phyloP scores from a whole-genome alignment of 2,113 vertebrate species.

The Peucedramus taeniatus region DNA sequence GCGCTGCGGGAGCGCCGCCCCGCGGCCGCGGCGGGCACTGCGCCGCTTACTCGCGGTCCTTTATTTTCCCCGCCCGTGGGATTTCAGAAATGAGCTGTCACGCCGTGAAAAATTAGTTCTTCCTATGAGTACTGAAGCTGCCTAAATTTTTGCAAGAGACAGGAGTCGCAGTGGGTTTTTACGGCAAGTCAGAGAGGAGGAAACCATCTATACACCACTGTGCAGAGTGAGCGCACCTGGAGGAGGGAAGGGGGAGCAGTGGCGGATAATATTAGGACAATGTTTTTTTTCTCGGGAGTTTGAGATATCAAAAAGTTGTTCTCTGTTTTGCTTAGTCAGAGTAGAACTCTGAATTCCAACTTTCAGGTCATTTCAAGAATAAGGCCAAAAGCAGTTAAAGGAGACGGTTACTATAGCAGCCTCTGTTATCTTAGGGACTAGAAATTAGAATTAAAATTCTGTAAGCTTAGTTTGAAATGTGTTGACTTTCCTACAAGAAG shows the following conservation, averaged over 20 bases:
- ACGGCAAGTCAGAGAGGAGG: accelerated
- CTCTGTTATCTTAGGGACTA: background rate
- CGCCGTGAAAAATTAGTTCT: accelerated
- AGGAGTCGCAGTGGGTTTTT: background rate
- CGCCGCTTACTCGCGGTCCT: accelerated
- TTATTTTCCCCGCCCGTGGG: accelerated
- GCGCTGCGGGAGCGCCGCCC: slow-evolving; percentile 45
- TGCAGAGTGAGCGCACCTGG: accelerated
- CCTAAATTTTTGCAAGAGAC: background rate
- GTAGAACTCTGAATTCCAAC: background rate
- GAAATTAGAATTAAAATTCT: background rate
- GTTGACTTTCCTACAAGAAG: background rate
- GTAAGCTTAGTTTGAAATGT: background rate
- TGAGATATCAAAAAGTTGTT: background rate
- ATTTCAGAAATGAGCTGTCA: background rate
- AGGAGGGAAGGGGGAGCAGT: background rate
- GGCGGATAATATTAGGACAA: accelerated
- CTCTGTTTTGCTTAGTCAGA: background rate
- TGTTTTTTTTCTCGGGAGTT: background rate
- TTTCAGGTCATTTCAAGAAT: background rate
- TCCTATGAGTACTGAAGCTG: background rate
- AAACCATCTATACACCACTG: accelerated
- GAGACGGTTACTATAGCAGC: background rate
- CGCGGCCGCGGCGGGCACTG: background rate
- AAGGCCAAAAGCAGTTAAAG: background rate